Evolutionary conservation across 2,113 vertebrate species (phyloP), one percentile per base, ranked within the genome.

Genomic region (Typhlomys cinereus): DNA sequence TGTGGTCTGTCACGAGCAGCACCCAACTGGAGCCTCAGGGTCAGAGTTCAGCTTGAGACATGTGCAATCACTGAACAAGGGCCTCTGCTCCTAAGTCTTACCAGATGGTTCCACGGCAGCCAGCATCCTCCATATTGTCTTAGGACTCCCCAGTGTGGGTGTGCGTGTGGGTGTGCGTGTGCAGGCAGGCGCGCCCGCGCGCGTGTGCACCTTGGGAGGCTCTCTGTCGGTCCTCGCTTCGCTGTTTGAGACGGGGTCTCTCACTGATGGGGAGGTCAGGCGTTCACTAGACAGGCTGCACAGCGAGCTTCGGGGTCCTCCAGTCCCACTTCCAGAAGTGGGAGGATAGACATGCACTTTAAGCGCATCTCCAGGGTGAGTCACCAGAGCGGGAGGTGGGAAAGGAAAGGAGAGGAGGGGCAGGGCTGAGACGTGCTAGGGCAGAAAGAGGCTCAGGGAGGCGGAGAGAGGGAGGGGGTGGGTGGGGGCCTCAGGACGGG

Each of bases 391-490:
- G 13, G 8, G 34, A 52, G 46, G 27, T 34, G 48, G 7, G 2
- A 23, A 25, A 34, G 31, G 2, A 25, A 66, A 64, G 17, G 31
- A n/a, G n/a, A n/a, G n/a, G 74, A 54, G 34, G 4, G 0, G 7
- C 12, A 8, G 4, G 15, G 5, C 7, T 27, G 59, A 4, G 18
- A 18, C 15, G 54, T 14, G 8, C 54, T 18, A 4, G 23, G 5
- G 14, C 3, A 7, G 57, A 44, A 39, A 21, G 31, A 34, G 6
- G 54, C 21, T 20, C 20, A 23, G 46, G 46, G 7, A 15, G 9
- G 11, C 7, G 9, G 7, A 5, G 23, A 29, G 29, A 29, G 17
- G 20, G 2, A 5, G 8, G 11, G 5, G 46, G 39, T 1, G 3
- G 23, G 1, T 2, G 25, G 52, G 23, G 41, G 4, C 7, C 79